These are phyloP conservation scores for Trichomalopsis sarcophagae DNA, from an alignment of 1,140 invertebrate genomes.

Conservation along the genomic window DNA sequence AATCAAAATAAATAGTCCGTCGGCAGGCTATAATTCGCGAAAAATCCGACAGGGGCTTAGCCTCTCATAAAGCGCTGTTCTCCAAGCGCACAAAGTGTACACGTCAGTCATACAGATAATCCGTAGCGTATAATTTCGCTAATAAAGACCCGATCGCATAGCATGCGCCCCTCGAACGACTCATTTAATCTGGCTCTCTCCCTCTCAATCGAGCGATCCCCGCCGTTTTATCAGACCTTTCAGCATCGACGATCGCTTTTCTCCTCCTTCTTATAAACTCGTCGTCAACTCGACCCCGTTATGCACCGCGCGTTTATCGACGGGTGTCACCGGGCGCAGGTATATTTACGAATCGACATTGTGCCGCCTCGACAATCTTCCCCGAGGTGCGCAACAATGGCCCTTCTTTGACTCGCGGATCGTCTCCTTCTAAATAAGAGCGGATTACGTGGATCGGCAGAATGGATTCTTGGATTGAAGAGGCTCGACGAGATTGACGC, in stretches of 20 bases:
- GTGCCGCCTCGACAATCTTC: not conserved
- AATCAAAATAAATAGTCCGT: too few relatives aligned
- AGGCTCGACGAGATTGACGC: not conserved
- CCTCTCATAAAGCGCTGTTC: not conserved
- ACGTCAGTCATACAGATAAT: not conserved
- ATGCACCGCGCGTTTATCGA: not conserved
- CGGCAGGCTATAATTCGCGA: too few relatives aligned
- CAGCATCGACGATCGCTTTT: not conserved
- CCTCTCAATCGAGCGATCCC: not conserved
- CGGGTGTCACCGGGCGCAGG: conserved; percentile 5
- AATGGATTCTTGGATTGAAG: not conserved
- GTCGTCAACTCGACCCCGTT: not conserved
- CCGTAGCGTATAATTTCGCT: not conserved
- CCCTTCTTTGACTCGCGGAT: conserved; percentile 14
- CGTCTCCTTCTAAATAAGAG: conserved; percentile 52
- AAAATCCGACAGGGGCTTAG: not conserved
- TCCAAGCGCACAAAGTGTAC: not conserved
- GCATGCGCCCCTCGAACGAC: not conserved
- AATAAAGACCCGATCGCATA: not conserved
- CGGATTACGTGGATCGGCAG: conserved; percentile 59
- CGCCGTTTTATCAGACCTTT: not conserved
- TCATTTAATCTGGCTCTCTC: not conserved
- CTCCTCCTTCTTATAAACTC: not conserved
- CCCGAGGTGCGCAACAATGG: conserved; percentile 36
- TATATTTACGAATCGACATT: conserved; percentile 38